Percentiles rank a stretch among this genome's conserved stretches.
Evolutionary conservation across 2,113 vertebrate genomes (phyloP).

Genomic region (Corvus hawaiiensis): DNA sequence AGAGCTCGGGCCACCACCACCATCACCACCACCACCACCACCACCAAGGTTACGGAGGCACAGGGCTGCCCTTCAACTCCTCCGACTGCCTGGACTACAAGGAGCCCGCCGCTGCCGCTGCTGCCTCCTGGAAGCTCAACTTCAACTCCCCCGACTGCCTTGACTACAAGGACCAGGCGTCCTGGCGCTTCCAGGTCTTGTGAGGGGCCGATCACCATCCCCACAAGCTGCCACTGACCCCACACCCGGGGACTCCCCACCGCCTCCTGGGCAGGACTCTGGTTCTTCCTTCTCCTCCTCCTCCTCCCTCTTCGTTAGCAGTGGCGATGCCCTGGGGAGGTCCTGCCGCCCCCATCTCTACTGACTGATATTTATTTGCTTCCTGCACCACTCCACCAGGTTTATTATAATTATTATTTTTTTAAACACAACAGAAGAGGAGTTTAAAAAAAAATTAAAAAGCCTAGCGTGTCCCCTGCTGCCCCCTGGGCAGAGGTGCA

Average conservation of each 20-base stretch:
- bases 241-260: neutral
- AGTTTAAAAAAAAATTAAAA: neutral
- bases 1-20: conserved; percentile 89
- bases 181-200: conserved; percentile 99
- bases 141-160: conserved; percentile 97
- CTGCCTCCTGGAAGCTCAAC: conserved; percentile 96
- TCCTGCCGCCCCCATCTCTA: conserved; percentile 18
- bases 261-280: neutral
- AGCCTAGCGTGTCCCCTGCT: neutral
- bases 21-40: conserved; percentile 89
- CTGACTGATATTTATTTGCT: conserved; percentile 76
- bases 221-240: neutral
- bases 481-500: neutral
- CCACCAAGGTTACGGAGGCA: conserved; percentile 86
- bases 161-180: conserved; percentile 99
- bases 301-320: neutral
- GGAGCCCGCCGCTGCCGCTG: conserved; percentile 82
- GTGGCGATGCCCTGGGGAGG: neutral
- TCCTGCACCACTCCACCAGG: conserved; percentile 31
- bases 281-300: neutral
- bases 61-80: conserved; percentile 90
- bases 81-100: conserved; percentile 99
- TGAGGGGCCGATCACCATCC: conserved; percentile 63
- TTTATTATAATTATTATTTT: conserved; percentile 57
- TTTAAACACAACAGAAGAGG: conserved; percentile 39